Percentiles rank a stretch among this genome's conserved stretches.
phyloP scores from a whole-genome alignment of 2,888 invertebrate genomes.

The Sinentomon sp. region DNA sequence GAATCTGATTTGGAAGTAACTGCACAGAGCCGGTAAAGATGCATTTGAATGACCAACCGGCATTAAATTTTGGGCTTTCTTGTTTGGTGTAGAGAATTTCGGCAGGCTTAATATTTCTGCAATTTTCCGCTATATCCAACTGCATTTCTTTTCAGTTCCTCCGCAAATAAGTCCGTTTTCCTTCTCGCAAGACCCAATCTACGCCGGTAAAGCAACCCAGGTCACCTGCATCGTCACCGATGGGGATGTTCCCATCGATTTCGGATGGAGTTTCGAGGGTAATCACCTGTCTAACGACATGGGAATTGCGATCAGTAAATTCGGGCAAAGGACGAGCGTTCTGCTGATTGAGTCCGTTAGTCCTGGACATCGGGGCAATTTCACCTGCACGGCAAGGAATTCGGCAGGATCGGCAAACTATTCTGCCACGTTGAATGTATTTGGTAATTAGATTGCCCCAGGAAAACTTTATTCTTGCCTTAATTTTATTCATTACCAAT shows the following conservation, averaged over 20 bases:
- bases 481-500: too few relatives aligned
- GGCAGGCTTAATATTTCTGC: too few relatives aligned
- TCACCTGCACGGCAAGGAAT: conserved; percentile 45
- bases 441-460: too few relatives aligned
- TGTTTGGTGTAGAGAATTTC: too few relatives aligned
- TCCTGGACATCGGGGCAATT: conserved; percentile 39
- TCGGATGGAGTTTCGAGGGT: conserved; percentile 33
- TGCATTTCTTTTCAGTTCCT: too few relatives aligned
- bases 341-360: conserved; percentile 36
- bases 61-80: too few relatives aligned
- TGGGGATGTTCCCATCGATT: conserved; percentile 20
- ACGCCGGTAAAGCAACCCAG: conserved; percentile 18
- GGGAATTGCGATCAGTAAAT: conserved; percentile 11
- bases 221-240: conserved; percentile 18
- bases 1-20: too few relatives aligned
- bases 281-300: conserved; percentile 19
- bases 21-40: too few relatives aligned
- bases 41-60: too few relatives aligned
- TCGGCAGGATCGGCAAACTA: conserved; percentile 37
- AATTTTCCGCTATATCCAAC: too few relatives aligned
- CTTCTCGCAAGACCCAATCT: conserved; percentile 14
- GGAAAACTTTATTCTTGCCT: too few relatives aligned
- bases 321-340: conserved; percentile 31
- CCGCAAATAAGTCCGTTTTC: conserved; percentile 18
- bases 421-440: conserved; percentile 32